Evolutionary conservation across 2,113 vertebrate species (phyloP).

Genomic region (Amphiprion percula): DNA sequence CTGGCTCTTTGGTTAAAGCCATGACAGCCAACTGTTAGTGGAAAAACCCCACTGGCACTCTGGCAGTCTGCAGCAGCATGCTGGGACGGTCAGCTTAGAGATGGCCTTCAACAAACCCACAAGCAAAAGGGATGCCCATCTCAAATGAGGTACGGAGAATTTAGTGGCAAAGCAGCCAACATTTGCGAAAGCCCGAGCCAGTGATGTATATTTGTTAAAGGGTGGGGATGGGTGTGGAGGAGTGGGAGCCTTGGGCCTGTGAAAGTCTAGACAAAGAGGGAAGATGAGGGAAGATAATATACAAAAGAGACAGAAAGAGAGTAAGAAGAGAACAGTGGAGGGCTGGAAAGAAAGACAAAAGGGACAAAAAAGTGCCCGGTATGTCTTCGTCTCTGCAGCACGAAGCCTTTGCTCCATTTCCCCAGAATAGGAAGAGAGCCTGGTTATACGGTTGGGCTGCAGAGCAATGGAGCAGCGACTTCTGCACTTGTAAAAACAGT

Average conservation of each 20-base stretch:
- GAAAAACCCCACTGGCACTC: slow-evolving; percentile 74
- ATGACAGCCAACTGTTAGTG: slow-evolving; percentile 70
- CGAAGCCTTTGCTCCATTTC: slow-evolving; percentile 67
- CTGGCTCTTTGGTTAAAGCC: slow-evolving; percentile 57
- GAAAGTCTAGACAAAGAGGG: slow-evolving; percentile 62
- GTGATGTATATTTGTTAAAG: slow-evolving; percentile 78
- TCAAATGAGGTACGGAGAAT: slow-evolving; percentile 70
- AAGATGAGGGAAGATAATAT: slow-evolving; percentile 53
- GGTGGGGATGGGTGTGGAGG: slow-evolving; percentile 24
- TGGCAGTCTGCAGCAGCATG: slow-evolving; percentile 55
- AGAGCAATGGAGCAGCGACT: slow-evolving; percentile 83
- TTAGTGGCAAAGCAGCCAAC: slow-evolving; percentile 71
- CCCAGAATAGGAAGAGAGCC: slow-evolving; percentile 77
- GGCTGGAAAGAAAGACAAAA: slow-evolving; percentile 9
- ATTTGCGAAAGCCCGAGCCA: slow-evolving; percentile 68
- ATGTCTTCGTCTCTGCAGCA: slow-evolving; percentile 51
- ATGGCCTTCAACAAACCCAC: slow-evolving; percentile 72
- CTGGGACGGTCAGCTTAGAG: slow-evolving; percentile 51
- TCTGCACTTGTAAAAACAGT: slow-evolving; percentile 84
- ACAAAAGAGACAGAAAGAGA: slow-evolving; percentile 21
- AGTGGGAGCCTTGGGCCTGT: slow-evolving; percentile 31
- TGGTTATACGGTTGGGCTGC: slow-evolving; percentile 82
- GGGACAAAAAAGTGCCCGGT: slow-evolving; percentile 32
- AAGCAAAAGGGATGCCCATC: slow-evolving; percentile 70
- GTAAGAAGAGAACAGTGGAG: slow-evolving; percentile 5